Conservation (phyloP, 2,797 vertebrate species). For the Hydrolagus colliei region DNA sequence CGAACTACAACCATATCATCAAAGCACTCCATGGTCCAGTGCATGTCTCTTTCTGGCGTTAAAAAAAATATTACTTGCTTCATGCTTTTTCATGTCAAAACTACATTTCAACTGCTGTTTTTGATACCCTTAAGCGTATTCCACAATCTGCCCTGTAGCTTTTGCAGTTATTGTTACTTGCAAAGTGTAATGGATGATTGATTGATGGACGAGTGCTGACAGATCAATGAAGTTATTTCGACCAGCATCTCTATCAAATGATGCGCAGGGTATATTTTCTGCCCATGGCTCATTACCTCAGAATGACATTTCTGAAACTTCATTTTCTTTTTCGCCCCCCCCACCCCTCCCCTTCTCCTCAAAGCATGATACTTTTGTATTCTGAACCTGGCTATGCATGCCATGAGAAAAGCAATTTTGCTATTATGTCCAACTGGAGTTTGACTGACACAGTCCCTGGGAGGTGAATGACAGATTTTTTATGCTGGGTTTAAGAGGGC, state of each 20-base stretch:
- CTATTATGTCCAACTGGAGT: slow-evolving; percentile 72
- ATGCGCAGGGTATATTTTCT: slow-evolving; percentile 99
- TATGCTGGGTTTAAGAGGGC: slow-evolving; percentile 53
- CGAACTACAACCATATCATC: slow-evolving; percentile 20
- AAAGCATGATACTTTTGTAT: slow-evolving; percentile 77
- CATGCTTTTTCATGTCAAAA: slow-evolving; percentile 80
- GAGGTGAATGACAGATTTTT: slow-evolving; percentile 73
- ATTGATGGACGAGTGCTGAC: slow-evolving; percentile 99
- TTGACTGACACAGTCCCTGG: slow-evolving; percentile 77
- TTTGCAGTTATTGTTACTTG: slow-evolving; percentile 91
- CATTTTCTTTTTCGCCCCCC: slow-evolving; percentile 74
- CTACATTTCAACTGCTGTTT: slow-evolving; percentile 91
- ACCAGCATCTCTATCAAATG: slow-evolving; percentile 98
- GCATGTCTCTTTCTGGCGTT: slow-evolving; percentile 34
- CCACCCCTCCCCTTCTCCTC: slow-evolving; percentile 71
- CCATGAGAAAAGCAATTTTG: slow-evolving; percentile 80
- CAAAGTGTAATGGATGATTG: slow-evolving; percentile 79
- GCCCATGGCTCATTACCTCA: slow-evolving; percentile 99
- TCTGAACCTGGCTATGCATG: slow-evolving; percentile 68
- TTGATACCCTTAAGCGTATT: slow-evolving; percentile 97
- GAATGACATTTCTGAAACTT: slow-evolving; percentile 99
- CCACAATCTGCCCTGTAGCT: slow-evolving; percentile 84
- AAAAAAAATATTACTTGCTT: slow-evolving; percentile 64
- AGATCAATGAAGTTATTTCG: slow-evolving; percentile 99
- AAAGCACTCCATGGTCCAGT: slow-evolving; percentile 11